Percentiles rank a stretch among this genome's conserved stretches.
Conservation (phyloP, 30 jellyfish, hydroid and myxozoan species). For the Turritopsis rubra region DNA sequence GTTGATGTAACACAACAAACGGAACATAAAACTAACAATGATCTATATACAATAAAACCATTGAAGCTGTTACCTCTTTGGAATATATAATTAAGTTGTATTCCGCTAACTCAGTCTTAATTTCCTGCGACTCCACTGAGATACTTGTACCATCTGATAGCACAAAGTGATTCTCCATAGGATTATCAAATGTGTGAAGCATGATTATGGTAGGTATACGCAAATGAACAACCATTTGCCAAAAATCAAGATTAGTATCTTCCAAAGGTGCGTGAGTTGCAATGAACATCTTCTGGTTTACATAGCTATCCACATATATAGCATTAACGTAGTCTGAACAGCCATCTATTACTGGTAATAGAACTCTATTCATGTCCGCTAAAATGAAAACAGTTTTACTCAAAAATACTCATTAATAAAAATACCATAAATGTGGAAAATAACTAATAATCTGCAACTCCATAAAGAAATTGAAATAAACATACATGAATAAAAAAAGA, state of each 20-base stretch:
- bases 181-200: slow-evolving; percentile 29
- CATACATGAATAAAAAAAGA: no score
- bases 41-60: no score
- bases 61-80: background rate
- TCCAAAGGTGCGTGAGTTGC: slow-evolving; percentile 77
- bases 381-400: no score
- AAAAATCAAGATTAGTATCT: slow-evolving; percentile 40
- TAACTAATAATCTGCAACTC: no score
- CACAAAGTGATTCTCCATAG: background rate
- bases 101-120: background rate
- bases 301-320: slow-evolving; percentile 39
- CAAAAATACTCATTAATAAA: no score
- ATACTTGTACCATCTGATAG: background rate
- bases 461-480: no score
- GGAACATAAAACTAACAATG: no score
- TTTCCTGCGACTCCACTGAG: background rate
- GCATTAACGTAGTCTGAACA: slow-evolving; percentile 74
- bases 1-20: no score
- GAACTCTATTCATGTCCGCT: background rate
- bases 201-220: slow-evolving; percentile 50
- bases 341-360: background rate
- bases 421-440: no score
- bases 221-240: slow-evolving; percentile 76
- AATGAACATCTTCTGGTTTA: slow-evolving; percentile 33
- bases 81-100: background rate